Conservation (phyloP, 1,140 invertebrate genomes). For the Neelides sp. region DNA sequence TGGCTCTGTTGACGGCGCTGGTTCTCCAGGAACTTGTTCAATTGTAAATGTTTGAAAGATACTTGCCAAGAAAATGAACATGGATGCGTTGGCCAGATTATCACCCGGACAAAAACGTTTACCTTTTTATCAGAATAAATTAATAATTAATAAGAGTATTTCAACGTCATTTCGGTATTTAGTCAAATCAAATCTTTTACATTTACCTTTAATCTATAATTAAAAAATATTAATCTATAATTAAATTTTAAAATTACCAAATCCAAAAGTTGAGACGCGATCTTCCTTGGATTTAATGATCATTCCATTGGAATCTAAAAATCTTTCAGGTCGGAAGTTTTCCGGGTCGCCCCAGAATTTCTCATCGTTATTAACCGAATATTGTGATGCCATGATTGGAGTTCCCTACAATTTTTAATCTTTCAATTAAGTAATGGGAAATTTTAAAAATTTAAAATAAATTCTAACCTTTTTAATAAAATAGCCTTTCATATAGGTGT, state of each 20-base stretch:
- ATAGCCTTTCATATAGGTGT: not conserved
- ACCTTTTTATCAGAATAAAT: too few relatives aligned
- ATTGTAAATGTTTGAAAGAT: not conserved
- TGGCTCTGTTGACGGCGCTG: too few relatives aligned
- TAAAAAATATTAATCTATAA: too few relatives aligned
- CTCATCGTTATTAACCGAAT: not conserved
- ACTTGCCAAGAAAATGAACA: not conserved
- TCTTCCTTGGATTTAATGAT: not conserved
- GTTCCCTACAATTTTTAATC: not conserved
- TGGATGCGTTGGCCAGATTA: not conserved
- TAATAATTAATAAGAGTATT: too few relatives aligned
- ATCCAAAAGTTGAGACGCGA: not conserved
- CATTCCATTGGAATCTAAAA: not conserved
- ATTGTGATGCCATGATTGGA: not conserved
- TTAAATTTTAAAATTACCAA: too few relatives aligned
- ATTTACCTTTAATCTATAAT: too few relatives aligned
- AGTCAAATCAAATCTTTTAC: too few relatives aligned
- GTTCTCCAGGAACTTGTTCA: too few relatives aligned
- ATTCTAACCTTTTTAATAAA: not conserved
- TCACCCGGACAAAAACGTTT: not conserved
- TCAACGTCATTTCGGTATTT: not conserved
- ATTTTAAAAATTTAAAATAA: not conserved
- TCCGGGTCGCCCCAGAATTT: not conserved
- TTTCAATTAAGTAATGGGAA: not conserved
- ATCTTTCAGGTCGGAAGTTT: constrained; percentile 1